A percentile compares a stretch with the other conserved stretches of the same genome.
Evolutionary conservation across 1,140 invertebrate genomes (phyloP).

Genomic region (Mesaphorura yosii): DNA sequence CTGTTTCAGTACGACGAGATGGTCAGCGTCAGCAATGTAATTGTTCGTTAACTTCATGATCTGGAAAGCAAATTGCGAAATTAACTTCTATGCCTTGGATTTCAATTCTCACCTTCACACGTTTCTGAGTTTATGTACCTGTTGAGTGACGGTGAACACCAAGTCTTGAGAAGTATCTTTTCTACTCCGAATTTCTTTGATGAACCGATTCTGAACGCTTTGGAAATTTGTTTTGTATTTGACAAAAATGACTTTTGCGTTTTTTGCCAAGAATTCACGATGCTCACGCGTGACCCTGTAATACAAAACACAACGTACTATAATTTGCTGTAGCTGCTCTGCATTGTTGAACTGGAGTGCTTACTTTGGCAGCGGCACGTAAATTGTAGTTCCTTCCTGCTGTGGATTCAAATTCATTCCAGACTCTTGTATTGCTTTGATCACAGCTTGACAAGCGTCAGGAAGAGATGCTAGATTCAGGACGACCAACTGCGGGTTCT

Average conservation of each 20-base stretch:
- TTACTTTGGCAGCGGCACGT: conserved; percentile 76
- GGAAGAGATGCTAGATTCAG: conserved; percentile 72
- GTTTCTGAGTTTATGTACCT: too few species aligned
- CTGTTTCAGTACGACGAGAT: conserved; percentile 53
- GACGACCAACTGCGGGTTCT: conserved; percentile 72
- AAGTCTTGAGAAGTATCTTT: conserved; percentile 49
- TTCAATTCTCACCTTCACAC: too few species aligned
- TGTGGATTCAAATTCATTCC: conserved; percentile 89
- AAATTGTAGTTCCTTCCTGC: conserved; percentile 81
- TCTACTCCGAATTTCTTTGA: conserved; percentile 57
- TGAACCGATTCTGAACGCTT: conserved; percentile 59
- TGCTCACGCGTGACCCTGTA: conserved; percentile 78
- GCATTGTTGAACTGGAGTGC: conserved; percentile 19
- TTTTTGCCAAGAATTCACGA: conserved; percentile 71
- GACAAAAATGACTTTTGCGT: conserved; percentile 67
- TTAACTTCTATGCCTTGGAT: too few species aligned
- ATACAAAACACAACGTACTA: conserved; percentile 24
- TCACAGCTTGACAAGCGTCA: conserved; percentile 62
- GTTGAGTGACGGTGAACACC: conserved; percentile 49
- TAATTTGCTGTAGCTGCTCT: background rate
- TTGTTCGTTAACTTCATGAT: conserved; percentile 51
- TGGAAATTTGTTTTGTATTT: conserved; percentile 67
- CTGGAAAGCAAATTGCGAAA: conserved; percentile 35
- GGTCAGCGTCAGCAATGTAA: conserved; percentile 53
- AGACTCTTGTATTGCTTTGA: conserved; percentile 60